Base-by-base conservation (phyloP, 2,113 vertebrate species). In the Brachypteracias leptosomus region DNA sequence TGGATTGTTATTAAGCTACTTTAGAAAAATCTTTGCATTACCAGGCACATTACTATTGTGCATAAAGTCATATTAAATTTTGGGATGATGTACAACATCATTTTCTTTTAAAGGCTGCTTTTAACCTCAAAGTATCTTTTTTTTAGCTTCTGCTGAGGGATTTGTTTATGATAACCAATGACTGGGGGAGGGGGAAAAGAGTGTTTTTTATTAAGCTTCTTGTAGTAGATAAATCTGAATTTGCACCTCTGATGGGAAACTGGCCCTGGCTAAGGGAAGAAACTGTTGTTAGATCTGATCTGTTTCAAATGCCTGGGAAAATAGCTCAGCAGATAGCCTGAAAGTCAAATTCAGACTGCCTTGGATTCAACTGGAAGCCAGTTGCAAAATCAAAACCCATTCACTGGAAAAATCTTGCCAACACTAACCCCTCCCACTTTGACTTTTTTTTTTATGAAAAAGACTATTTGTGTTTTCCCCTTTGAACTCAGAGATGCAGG, bases 51-150 rank as follows among this genome's bases (percentile, higher is more conserved):
- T 98, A 96, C 96, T 98, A 96, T 98, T 98, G 97, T 98, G 96
- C 97, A 98, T 97, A 98, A 98, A 97, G 96, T 96, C 97, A 98
- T 98, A 98, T 98, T 98, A 98, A 98, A 97, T 97, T 98, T 98
- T 97, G 97, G 97, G 97, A 97, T 96, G 97, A 98, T 97, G 96
- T 97, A 97, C 97, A 98, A 97, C 97, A 98, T 97, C 95, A 96
- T 97, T 98, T 98, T 97, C 96, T 95, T 95, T 89, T 95, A 97
- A 98, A 98, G 97, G 95, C 87, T 96, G 90, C 96, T 98, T 98
- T 98, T 98, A 98, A 97, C 95, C 85, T 97, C 90, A 54, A 96
- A 97, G 77, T 95, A 95, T 94, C 90, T 95, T 95, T 92, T 96
- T 97, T 97, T 97, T 88, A 96, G 78, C 91, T 96, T 97, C 96